Conservation (phyloP, 2,113 vertebrate genomes). For the Podarcis muralis region DNA sequence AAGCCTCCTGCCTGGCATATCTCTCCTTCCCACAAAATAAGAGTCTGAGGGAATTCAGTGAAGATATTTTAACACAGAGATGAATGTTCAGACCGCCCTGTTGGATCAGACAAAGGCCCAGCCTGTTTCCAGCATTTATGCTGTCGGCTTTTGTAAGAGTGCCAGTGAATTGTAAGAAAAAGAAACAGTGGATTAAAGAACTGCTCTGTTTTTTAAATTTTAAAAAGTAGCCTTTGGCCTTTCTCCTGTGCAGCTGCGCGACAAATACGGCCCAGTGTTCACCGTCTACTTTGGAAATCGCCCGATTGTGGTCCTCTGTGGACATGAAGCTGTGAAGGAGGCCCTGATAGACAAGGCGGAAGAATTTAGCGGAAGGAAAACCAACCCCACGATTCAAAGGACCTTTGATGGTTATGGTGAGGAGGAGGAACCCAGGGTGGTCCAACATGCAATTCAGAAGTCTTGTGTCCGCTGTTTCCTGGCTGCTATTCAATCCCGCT, state of each 20-base stretch:
- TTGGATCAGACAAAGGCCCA: background rate
- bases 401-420: conserved; percentile 28
- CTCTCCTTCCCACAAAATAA: too few species aligned
- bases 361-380: conserved; percentile 39
- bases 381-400: conserved; percentile 19
- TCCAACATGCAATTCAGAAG: rapidly evolving
- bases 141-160: background rate
- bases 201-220: background rate
- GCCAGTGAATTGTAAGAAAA: background rate
- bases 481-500: too few species aligned
- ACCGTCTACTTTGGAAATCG: conserved; percentile 40
- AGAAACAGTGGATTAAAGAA: background rate
- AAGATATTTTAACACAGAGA: too few species aligned
- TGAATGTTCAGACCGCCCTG: too few species aligned
- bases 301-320: conserved; percentile 45
- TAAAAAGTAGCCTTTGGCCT: background rate
- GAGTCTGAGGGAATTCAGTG: too few species aligned
- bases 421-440: background rate
- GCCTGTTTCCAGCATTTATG: too few species aligned
- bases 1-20: too few species aligned
- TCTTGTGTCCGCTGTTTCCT: background rate
- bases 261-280: conserved; percentile 53
- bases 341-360: conserved; percentile 48
- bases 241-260: conserved; percentile 24
- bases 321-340: conserved; percentile 40